Conservation (phyloP, 2,113 vertebrate species). For the Stegostoma tigrinum region DNA sequence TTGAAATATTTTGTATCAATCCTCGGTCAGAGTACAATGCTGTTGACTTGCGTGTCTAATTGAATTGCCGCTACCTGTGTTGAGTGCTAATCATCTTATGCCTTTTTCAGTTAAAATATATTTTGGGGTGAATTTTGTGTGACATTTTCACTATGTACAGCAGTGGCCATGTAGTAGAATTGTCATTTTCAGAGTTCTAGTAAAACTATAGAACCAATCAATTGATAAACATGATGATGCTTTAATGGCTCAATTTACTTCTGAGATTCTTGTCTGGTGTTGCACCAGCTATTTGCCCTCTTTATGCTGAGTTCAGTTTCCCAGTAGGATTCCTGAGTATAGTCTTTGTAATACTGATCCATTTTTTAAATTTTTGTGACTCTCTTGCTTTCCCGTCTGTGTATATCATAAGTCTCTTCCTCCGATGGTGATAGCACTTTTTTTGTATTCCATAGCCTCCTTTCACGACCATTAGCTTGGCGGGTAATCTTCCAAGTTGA, state of each 20-base stretch:
- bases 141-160: background rate
- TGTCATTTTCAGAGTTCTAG: background rate
- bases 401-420: background rate
- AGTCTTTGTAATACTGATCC: background rate
- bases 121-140: background rate
- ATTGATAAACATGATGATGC: background rate
- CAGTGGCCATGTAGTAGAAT: background rate
- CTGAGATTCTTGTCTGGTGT: background rate
- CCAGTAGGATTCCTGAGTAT: background rate
- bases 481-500: background rate
- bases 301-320: background rate
- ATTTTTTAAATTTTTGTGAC: background rate
- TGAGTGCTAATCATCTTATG: background rate
- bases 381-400: background rate
- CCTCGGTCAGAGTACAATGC: background rate
- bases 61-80: background rate
- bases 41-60: background rate
- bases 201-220: background rate
- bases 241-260: background rate
- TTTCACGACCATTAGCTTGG: background rate
- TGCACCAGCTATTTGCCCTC: slow-evolving; percentile 1
- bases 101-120: slow-evolving; percentile 3
- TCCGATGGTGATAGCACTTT: background rate
- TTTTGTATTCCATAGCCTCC: too few species aligned
- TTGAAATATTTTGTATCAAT: background rate